Evolutionary conservation across 2,797 vertebrate species (phyloP).

Genomic region (Synanceia verrucosa): DNA sequence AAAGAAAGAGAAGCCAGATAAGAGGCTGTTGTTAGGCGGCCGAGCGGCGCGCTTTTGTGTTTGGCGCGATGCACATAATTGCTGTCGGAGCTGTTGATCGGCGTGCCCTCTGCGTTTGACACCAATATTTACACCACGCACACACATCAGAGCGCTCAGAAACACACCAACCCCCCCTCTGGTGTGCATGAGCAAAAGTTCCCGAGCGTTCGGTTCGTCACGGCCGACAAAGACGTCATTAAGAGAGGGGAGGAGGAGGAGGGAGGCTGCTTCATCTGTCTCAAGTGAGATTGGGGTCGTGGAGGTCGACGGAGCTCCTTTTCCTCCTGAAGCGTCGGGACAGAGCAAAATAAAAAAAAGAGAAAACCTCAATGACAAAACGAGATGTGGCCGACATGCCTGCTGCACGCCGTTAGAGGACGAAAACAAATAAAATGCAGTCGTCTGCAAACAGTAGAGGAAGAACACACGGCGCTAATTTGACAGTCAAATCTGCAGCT

Average conservation of each 20-base stretch:
- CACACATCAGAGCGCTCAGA: background rate
- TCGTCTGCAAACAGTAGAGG: constrained; percentile 59
- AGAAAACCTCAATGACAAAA: constrained; percentile 62
- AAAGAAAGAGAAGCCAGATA: constrained; percentile 60
- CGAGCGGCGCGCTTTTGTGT: constrained; percentile 65
- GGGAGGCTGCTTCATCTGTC: constrained; percentile 77
- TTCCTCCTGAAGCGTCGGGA: constrained; percentile 64
- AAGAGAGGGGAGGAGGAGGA: constrained; percentile 40
- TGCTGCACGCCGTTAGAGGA: constrained; percentile 66
- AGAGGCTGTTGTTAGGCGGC: constrained; percentile 62
- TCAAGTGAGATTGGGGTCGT: constrained; percentile 82
- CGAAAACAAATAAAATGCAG: constrained; percentile 76
- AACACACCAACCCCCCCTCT: constrained; percentile 12
- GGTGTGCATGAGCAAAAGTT: constrained; percentile 61
- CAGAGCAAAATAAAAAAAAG: background rate
- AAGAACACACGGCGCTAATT: constrained; percentile 30
- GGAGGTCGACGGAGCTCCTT: constrained; percentile 70
- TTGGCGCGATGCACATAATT: constrained; percentile 67
- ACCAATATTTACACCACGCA: constrained; percentile 71
- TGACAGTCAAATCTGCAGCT: constrained; percentile 39
- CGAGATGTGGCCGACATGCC: constrained; percentile 65
- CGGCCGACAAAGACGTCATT: constrained; percentile 69
- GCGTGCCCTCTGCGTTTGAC: constrained; percentile 72
- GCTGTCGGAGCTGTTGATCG: constrained; percentile 62
- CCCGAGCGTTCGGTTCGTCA: constrained; percentile 60